These are phyloP conservation scores for Hirundichthys speculiger DNA, from an alignment of 2,113 vertebrate genomes.

Conservation along the genomic window DNA sequence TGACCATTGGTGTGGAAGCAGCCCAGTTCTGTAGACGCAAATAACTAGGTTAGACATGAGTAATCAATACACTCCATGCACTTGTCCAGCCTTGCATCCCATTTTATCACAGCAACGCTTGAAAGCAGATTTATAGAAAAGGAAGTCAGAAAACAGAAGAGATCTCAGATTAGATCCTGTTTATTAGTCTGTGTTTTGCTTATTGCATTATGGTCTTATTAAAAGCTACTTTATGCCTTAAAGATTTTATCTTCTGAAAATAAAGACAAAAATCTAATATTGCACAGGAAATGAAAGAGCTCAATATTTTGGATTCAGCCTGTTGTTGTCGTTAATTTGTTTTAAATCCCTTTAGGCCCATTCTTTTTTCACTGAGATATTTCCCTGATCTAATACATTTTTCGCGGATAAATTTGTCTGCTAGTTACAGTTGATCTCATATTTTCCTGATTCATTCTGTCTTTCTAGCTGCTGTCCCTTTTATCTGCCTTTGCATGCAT, in stretches of 20 bases:
- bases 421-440: conserved; percentile 25
- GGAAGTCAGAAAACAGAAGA: conserved; percentile 14
- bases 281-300: conserved; percentile 66
- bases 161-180: conserved; percentile 38
- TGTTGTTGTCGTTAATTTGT: conserved; percentile 67
- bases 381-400: conserved; percentile 48
- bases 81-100: background rate
- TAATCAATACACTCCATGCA: background rate
- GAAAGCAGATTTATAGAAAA: conserved; percentile 4
- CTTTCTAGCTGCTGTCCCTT: conserved; percentile 22
- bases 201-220: conserved; percentile 56
- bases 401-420: conserved; percentile 35
- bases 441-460: conserved; percentile 19
- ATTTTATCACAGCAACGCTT: background rate
- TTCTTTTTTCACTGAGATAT: conserved; percentile 59
- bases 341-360: conserved; percentile 56
- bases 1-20: background rate
- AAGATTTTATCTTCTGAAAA: conserved; percentile 36
- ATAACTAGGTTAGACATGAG: background rate
- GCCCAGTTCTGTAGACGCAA: conserved; percentile 1
- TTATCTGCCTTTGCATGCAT: conserved; percentile 29
- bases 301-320: conserved; percentile 40
- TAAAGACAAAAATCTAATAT: conserved; percentile 60
- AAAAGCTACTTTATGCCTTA: conserved; percentile 46
- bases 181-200: conserved; percentile 37